phyloP scores from a whole-genome alignment of 1,140 invertebrate genomes.

The Pinna nobilis region DNA sequence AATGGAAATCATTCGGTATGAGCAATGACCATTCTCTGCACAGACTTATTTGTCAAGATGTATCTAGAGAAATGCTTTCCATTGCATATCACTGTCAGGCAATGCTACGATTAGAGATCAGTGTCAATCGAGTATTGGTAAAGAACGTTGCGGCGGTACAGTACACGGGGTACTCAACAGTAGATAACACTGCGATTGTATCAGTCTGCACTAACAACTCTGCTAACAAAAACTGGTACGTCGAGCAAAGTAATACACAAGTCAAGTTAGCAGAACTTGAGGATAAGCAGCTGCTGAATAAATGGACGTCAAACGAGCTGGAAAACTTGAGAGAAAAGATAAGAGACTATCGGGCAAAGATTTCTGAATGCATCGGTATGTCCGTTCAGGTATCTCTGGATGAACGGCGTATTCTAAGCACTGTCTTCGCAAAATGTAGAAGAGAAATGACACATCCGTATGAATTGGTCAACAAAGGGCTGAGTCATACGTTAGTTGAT shows the following conservation, averaged over 20 bases:
- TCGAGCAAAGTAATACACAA: slow-evolving; percentile 6
- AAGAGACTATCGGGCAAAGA: not conserved
- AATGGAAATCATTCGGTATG: slow-evolving; percentile 26
- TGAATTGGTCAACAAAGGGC: slow-evolving; percentile 4
- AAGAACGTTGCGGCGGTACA: slow-evolving; percentile 17
- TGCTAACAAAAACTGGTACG: slow-evolving; percentile 22
- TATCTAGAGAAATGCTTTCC: slow-evolving; percentile 17
- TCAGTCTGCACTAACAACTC: slow-evolving; percentile 3
- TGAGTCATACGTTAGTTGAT: too few species aligned
- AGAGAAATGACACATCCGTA: slow-evolving; percentile 20
- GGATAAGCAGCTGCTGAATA: slow-evolving; percentile 15
- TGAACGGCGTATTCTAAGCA: slow-evolving; percentile 19
- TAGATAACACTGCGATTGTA: not conserved
- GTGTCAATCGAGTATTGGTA: slow-evolving; percentile 1
- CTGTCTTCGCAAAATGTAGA: slow-evolving; percentile 17
- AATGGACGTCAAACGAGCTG: not conserved
- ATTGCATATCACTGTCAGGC: slow-evolving; percentile 22
- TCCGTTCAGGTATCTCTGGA: slow-evolving; percentile 8
- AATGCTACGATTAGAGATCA: slow-evolving; percentile 12
- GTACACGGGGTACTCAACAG: slow-evolving; percentile 14
- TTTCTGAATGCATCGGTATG: slow-evolving; percentile 2
- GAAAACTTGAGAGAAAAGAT: not conserved
- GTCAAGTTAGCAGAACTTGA: slow-evolving; percentile 17
- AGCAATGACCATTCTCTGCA: slow-evolving; percentile 3
- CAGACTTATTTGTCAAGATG: slow-evolving; percentile 2